Evolutionary conservation across 2,797 vertebrate species (phyloP).

Genomic region (Huso huso): DNA sequence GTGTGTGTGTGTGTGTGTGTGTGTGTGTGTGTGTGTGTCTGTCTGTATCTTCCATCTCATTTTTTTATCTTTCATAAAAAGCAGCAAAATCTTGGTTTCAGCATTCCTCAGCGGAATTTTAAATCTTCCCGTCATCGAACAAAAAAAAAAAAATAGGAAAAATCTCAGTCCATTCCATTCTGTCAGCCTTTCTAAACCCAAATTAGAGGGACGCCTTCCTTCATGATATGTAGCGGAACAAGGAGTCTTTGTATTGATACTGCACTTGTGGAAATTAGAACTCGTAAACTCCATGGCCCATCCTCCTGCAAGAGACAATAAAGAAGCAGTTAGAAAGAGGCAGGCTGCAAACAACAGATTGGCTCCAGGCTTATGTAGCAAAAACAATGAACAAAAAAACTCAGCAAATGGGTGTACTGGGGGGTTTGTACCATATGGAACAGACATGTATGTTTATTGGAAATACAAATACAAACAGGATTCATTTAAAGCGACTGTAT

Average conservation of each 20-base stretch:
- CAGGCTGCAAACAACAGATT: conserved; percentile 49
- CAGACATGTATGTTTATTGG: conserved; percentile 48
- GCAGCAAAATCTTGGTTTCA: conserved; percentile 75
- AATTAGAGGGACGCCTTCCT: conserved; percentile 67
- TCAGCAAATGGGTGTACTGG: conserved; percentile 50
- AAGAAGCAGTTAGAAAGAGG: conserved; percentile 27
- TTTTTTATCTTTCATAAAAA: conserved; percentile 63
- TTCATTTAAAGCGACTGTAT: conserved; percentile 48
- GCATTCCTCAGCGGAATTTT: conserved; percentile 28
- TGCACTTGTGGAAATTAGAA: conserved; percentile 85
- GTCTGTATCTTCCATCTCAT: conserved; percentile 57
- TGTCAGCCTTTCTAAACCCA: conserved; percentile 51
- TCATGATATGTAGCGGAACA: conserved; percentile 80
- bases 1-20: conserved; percentile 13
- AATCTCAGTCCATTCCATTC: conserved; percentile 58
- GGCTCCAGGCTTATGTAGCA: conserved; percentile 57
- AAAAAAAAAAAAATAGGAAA: conserved; percentile 26
- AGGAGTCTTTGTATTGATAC: conserved; percentile 88
- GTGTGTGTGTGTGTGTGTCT: conserved; percentile 26
- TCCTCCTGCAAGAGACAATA: conserved; percentile 66
- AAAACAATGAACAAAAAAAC: conserved; percentile 57
- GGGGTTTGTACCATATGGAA: conserved; percentile 53
- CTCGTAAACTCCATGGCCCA: conserved; percentile 52
- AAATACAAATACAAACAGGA: conserved; percentile 44
- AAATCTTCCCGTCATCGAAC: conserved; percentile 20